Evolutionary conservation across 2,888 invertebrate genomes (phyloP), one percentile per base, ranked within the genome.

Genomic region (Scaptomyza polygonia): DNA sequence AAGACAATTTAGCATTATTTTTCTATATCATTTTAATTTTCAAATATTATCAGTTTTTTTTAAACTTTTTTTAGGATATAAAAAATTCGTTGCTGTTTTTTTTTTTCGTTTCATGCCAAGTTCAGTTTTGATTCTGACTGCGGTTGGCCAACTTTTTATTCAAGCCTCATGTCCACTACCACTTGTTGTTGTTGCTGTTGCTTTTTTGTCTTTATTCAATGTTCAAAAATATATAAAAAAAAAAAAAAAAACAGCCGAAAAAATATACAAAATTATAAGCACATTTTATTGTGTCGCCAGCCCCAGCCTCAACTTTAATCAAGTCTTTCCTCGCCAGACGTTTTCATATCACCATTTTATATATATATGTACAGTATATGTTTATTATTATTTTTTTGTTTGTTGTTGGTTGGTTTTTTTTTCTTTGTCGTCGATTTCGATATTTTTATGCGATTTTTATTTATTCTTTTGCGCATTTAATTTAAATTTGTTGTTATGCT

Each of bases 401-500:
- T 25, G 25, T 9, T 21, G 27, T 16, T 48, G 27, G 25, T 30
- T 36, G 25, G 42, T 52, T 48, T 55, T 14, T 42, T 34, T 52
- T 48, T 55, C 18, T 42, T 34, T 18, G 29, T 48, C 12, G 44
- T 52, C 12, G 44, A 47, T 53, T 54, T 53, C 44, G 27, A 54
- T 57, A 42, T 62, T 79, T 70, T 76, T 62, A 76, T 67, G 42
- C 61, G 73, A 40, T 52, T 74, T 71, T 71, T 81, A 68, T 73
- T 45, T 80, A 86, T 68, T 77, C 67, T 77, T 72, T 86, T 80
- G 72, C 75, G 78, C 68, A 77, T 84, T 84, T 75, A 44, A 80
- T 77, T 86, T 72, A 58, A 63, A 67, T 72, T 69, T 69, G n/a
- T 16, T 36, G 14, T 34, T 34, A 3, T 39, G 53, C n/a, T 45